Conservation (phyloP, 2,888 invertebrate species). For the Synergus itoensis region DNA sequence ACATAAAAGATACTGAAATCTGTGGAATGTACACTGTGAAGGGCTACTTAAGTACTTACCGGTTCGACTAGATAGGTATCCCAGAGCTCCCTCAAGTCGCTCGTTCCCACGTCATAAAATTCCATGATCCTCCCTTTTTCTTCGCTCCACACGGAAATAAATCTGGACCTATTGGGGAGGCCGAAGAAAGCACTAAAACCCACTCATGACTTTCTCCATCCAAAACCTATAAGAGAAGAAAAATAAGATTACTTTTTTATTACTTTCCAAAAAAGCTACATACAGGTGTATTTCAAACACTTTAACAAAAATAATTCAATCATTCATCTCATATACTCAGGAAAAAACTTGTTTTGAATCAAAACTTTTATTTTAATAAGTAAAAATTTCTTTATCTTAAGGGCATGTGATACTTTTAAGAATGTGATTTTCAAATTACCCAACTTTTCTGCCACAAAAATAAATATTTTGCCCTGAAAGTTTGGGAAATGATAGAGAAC, state of each 20-base stretch:
- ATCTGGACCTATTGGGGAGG: constrained; percentile 1
- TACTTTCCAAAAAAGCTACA: neutral
- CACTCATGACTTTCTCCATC: constrained; percentile 10
- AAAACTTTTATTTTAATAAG: no score
- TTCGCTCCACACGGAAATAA: constrained; percentile 4
- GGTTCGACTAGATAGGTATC: constrained; percentile 88
- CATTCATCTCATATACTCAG: neutral
- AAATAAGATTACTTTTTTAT: neutral
- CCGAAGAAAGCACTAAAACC: neutral
- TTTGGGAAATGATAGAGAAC: no score
- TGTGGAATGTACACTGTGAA: neutral
- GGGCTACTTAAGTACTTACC: constrained; percentile 61
- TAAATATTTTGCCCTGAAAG: no score
- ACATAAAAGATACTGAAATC: neutral
- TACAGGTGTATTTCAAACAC: neutral
- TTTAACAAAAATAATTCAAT: neutral
- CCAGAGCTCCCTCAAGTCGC: constrained; percentile 89
- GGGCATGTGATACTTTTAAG: no score
- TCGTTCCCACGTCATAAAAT: constrained; percentile 87
- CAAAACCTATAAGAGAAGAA: neutral
- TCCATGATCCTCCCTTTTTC: constrained; percentile 63
- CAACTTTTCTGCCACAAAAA: no score
- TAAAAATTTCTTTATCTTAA: no score
- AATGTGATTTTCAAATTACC: no score
- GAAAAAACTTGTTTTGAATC: no score